Percentiles rank a stretch among this genome's conserved stretches.
Conservation (phyloP, 2,797 vertebrate species). For the Bradypodion ventrale region DNA sequence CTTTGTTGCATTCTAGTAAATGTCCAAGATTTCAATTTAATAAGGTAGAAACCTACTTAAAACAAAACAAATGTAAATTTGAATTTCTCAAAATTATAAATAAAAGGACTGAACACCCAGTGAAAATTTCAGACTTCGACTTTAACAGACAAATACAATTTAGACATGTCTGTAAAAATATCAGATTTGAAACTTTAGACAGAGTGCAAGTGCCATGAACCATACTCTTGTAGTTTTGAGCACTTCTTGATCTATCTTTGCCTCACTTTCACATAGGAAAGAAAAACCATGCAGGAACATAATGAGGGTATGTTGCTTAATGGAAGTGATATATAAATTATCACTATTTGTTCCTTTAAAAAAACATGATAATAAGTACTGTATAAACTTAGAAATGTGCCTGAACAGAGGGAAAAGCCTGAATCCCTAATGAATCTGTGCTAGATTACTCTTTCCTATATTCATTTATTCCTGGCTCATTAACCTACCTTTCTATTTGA, state of each 20-base stretch:
- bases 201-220: neutral
- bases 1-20: neutral
- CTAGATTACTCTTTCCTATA: neutral
- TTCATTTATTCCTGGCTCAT: neutral
- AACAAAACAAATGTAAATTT: neutral
- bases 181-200: neutral
- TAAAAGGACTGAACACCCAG: neutral
- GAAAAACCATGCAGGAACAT: neutral
- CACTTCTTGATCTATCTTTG: neutral
- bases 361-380: neutral
- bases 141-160: neutral
- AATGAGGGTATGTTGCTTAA: neutral
- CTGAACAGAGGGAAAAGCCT: neutral
- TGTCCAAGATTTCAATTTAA: neutral
- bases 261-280: neutral
- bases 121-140: neutral
- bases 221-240: neutral
- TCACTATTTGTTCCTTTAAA: neutral
- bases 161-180: neutral
- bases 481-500: neutral
- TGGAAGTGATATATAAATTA: neutral
- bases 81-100: neutral
- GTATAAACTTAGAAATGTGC: neutral
- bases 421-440: neutral
- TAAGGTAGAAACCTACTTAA: neutral